Evolutionary conservation across 2,888 invertebrate species (phyloP).

Genomic region (Harpalus rufipes): DNA sequence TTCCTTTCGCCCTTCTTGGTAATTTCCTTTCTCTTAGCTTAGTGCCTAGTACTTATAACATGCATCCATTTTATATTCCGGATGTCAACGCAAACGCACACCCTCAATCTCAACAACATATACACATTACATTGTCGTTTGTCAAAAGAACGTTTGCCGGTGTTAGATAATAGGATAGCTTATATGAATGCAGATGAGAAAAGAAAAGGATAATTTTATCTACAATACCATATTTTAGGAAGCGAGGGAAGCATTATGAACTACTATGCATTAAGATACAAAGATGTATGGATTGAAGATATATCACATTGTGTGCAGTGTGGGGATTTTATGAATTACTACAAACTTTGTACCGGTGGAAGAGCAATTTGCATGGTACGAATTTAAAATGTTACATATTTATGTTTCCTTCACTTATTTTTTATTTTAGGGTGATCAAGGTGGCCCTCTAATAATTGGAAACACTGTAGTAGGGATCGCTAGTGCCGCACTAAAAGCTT

Average conservation of each 20-base stretch:
- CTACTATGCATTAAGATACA: slow-evolving; percentile 2
- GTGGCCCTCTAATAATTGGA: slow-evolving; percentile 50
- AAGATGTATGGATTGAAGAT: slow-evolving; percentile 49
- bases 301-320: slow-evolving; percentile 39
- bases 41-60: too few species aligned
- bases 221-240: not conserved
- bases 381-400: not conserved
- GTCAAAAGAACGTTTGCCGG: too few species aligned
- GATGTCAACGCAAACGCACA: too few species aligned
- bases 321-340: slow-evolving; percentile 40
- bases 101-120: too few species aligned
- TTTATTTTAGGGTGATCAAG: slow-evolving; percentile 58
- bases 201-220: too few species aligned
- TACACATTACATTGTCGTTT: too few species aligned
- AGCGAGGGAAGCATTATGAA: not conserved
- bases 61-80: too few species aligned
- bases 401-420: not conserved
- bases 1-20: too few species aligned
- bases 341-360: slow-evolving; percentile 57
- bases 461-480: slow-evolving; percentile 57
- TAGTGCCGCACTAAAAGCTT: slow-evolving; percentile 38
- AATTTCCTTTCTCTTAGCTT: too few species aligned
- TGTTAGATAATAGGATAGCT: too few species aligned
- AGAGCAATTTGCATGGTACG: slow-evolving; percentile 49
- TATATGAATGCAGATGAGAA: too few species aligned